Evolutionary conservation across 2,888 invertebrate genomes (phyloP).

Genomic region (Panorpa germanica): DNA sequence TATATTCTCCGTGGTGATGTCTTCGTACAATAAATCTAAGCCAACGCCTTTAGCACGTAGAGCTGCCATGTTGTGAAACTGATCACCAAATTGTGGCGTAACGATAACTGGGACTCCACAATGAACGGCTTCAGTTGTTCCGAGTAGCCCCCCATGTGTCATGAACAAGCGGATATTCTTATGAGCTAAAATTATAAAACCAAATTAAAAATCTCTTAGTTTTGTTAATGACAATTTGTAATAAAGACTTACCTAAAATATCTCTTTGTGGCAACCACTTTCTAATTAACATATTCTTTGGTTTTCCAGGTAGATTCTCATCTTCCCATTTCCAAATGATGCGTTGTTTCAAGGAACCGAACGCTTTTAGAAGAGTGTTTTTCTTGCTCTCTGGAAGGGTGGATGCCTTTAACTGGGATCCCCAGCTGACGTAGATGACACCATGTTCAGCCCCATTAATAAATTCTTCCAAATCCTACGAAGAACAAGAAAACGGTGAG

Average conservation of each 20-base stretch:
- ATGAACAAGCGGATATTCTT: slow-evolving; percentile 46
- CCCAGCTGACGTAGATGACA: slow-evolving; percentile 40
- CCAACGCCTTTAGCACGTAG: slow-evolving; percentile 39
- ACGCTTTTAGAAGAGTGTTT: slow-evolving; percentile 27
- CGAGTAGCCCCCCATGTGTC: slow-evolving; percentile 46
- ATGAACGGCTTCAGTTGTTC: slow-evolving; percentile 45
- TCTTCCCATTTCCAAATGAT: slow-evolving; percentile 43
- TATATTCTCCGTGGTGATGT: slow-evolving; percentile 33
- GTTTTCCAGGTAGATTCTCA: slow-evolving; percentile 27
- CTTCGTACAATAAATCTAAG: slow-evolving; percentile 31
- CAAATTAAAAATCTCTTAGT: too few species aligned
- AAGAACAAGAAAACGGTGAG: too few species aligned
- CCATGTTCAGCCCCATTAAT: slow-evolving; percentile 32
- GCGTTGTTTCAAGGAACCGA: slow-evolving; percentile 26
- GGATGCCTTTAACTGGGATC: slow-evolving; percentile 34
- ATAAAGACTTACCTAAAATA: slow-evolving; percentile 43
- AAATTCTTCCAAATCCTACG: slow-evolving; percentile 30
- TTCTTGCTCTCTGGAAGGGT: slow-evolving; percentile 29
- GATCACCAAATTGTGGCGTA: slow-evolving; percentile 52
- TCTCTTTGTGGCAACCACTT: slow-evolving; percentile 46
- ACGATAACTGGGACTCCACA: slow-evolving; percentile 44
- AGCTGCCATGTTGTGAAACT: slow-evolving; percentile 42
- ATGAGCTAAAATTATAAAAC: slow-evolving; percentile 38
- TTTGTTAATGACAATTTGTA: too few species aligned
- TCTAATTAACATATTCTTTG: slow-evolving; percentile 32